Conservation (phyloP, 1,140 invertebrate species). For the Oryctes rhinoceros region DNA sequence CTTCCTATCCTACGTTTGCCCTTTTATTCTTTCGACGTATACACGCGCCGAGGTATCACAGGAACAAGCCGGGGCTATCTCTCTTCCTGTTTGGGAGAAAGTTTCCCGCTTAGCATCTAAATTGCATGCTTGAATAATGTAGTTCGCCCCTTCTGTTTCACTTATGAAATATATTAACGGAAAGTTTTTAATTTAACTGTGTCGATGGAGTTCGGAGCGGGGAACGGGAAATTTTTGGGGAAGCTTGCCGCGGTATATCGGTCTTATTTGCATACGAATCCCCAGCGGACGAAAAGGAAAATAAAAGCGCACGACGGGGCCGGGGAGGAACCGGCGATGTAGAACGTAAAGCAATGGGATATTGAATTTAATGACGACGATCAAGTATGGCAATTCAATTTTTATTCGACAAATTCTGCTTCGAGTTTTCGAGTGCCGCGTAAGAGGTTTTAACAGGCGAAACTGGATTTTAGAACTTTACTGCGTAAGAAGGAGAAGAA, state of each 20-base stretch:
- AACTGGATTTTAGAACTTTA: not conserved
- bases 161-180: conserved; percentile 23
- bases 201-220: not conserved
- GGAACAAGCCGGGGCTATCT: not conserved
- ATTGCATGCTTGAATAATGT: conserved; percentile 5
- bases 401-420: not conserved
- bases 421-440: not conserved
- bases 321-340: not conserved
- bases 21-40: not conserved
- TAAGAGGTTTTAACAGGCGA: not conserved
- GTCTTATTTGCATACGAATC: not conserved
- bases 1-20: not conserved
- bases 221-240: not conserved
- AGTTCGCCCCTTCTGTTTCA: conserved; percentile 20
- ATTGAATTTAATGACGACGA: conserved; percentile 19
- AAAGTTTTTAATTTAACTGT: conserved; percentile 19
- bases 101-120: conserved; percentile 20
- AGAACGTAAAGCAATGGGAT: not conserved
- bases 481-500: not conserved
- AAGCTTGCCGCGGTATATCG: not conserved
- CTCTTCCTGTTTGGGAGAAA: not conserved
- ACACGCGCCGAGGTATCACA: not conserved
- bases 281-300: not conserved
- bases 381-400: conserved; percentile 23
- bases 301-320: not conserved